Base-by-base conservation (phyloP, 1,140 invertebrate genomes). In the Cecropterus lyciades region DNA sequence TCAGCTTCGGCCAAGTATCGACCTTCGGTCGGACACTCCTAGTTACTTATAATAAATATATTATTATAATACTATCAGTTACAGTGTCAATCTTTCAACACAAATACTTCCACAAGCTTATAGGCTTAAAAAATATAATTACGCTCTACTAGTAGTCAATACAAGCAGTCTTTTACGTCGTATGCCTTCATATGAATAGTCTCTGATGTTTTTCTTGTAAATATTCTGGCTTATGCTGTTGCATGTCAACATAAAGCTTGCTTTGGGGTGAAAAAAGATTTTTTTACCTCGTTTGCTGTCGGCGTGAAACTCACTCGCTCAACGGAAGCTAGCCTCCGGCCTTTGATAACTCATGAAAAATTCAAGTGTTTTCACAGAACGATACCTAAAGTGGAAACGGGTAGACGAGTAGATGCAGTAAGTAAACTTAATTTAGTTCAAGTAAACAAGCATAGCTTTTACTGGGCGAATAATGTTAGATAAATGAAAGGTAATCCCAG, bases 311-410 rank as follows among this genome's bases (percentile, higher is more conserved):
- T n/a, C n/a, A 16, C 48, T 49, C 63, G 65, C 57, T 9, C 30
- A 40, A 64, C 14, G 27, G 65, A 55, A 14, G 40, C 51, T 73
- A 72, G 70, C 76, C 49, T 14, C 71, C 53, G 72, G 77, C 73
- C 77, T 84, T 80, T 84, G 78, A 82, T 70, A 77, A 70, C 77
- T 80, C 76, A 84, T 85, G 85, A 87, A 87, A 87, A 79, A 85
- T 83, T 84, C 83, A 87, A 79, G 70, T 79, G 65, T 64, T 71
- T 56, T 49, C 57, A 60, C 63, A 69, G 69, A 60, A 75, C 73
- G 71, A 76, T 79, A 75, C 74, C 73, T 74, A 49, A 68, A 76
- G 65, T 48, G 45, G 45, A 60, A 60, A 49, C 13, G 3, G n/a
- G 11, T 40, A 8, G 30, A 33, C 7, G 30, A 7, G 33, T 46